phyloP scores from a whole-genome alignment of 2,113 vertebrate species.

The Rhodinocichla rosea region DNA sequence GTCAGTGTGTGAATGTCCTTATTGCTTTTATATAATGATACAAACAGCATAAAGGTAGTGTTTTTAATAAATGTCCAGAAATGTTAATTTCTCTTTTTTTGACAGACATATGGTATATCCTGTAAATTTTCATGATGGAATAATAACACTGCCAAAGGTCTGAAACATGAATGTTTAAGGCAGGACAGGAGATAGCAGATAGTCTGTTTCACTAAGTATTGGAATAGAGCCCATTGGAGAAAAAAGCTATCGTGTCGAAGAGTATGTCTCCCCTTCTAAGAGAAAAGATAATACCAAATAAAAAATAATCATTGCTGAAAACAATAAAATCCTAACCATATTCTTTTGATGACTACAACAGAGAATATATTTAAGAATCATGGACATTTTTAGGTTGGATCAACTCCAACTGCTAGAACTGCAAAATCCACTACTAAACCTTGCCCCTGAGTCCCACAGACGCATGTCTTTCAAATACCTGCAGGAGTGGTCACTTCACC shows the following conservation, averaged over 20 bases:
- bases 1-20: neutral
- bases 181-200: neutral
- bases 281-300: neutral
- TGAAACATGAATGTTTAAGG: neutral
- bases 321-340: neutral
- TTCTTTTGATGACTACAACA: neutral
- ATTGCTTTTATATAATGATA: neutral
- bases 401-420: neutral
- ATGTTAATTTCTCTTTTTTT: neutral
- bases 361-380: neutral
- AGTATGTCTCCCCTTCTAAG: neutral
- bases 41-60: neutral
- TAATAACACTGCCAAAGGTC: neutral
- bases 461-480: rapidly evolving
- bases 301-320: neutral
- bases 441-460: neutral
- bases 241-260: neutral
- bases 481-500: neutral
- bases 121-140: neutral
- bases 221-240: neutral
- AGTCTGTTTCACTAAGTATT: neutral
- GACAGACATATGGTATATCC: neutral
- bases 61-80: neutral
- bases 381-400: neutral
- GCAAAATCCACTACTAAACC: neutral